Evolutionary conservation across 2,888 invertebrate genomes (phyloP).

Genomic region (Macroteleia sp.): DNA sequence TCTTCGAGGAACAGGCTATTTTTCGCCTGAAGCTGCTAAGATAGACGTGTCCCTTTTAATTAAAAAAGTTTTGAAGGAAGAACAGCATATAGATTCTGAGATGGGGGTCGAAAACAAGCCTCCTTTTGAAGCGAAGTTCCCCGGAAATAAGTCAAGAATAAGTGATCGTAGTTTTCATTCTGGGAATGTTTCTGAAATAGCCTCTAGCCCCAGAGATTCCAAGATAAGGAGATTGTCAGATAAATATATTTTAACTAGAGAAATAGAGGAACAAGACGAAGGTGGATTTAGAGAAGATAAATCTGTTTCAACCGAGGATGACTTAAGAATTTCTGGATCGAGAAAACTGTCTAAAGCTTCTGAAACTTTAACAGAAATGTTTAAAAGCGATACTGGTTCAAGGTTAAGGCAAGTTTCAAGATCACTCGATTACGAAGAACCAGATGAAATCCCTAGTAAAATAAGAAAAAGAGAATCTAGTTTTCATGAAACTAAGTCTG

Average conservation of each 20-base stretch:
- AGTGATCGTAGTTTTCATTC: neutral
- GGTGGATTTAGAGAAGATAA: neutral
- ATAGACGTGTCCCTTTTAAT: constrained; percentile 31
- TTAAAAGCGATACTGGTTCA: neutral
- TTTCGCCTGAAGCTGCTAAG: constrained; percentile 21
- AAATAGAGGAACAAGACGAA: neutral
- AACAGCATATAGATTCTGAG: constrained; percentile 21
- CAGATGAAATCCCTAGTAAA: neutral
- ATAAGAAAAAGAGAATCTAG: neutral
- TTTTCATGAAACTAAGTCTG: too few species aligned
- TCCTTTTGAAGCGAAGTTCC: neutral
- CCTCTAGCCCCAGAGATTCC: neutral
- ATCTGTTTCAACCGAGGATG: neutral
- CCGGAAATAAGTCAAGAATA: neutral
- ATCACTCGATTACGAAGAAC: neutral
- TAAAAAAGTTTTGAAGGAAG: constrained; percentile 33
- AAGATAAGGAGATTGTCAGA: constrained; percentile 6
- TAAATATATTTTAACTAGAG: neutral
- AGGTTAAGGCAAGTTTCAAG: neutral
- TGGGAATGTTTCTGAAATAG: neutral
- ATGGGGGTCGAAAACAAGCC: constrained; percentile 1
- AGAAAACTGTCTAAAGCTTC: neutral
- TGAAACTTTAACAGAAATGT: neutral
- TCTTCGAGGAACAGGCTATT: constrained; percentile 13
- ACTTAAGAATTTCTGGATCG: neutral